Conservation (phyloP, 1,140 invertebrate species). For the Drosophila bocqueti region DNA sequence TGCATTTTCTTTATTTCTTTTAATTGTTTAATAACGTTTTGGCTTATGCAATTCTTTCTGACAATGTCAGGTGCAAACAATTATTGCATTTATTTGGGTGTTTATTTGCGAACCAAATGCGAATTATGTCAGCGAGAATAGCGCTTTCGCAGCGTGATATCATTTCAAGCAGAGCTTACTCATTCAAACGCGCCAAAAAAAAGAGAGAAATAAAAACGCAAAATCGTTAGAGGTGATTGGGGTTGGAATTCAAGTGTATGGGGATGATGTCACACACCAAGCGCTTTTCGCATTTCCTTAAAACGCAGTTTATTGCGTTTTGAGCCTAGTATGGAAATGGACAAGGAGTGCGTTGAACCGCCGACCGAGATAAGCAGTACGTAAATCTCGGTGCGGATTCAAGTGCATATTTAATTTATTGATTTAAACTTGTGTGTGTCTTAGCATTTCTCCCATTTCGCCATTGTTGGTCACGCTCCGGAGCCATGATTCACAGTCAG, state of each 20-base stretch:
- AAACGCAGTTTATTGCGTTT: slow-evolving; percentile 42
- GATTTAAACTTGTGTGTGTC: slow-evolving; percentile 44
- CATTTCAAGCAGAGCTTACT: slow-evolving; percentile 77
- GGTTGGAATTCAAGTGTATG: slow-evolving; percentile 26
- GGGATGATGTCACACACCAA: slow-evolving; percentile 45
- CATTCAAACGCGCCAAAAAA: slow-evolving; percentile 69
- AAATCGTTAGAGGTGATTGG: slow-evolving; percentile 43
- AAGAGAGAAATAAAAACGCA: slow-evolving; percentile 1
- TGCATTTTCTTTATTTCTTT: slow-evolving; percentile 19
- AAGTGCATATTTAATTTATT: slow-evolving; percentile 52
- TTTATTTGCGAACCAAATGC: slow-evolving; percentile 21
- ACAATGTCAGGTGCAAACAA: slow-evolving; percentile 76
- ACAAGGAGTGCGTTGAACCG: slow-evolving; percentile 58
- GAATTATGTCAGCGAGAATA: slow-evolving; percentile 67
- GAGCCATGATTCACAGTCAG: slow-evolving; percentile 40
- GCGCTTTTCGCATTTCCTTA: slow-evolving; percentile 18
- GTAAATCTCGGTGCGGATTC: not conserved
- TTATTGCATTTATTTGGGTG: slow-evolving; percentile 39
- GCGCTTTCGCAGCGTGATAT: slow-evolving; percentile 56
- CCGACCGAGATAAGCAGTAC: slow-evolving; percentile 7
- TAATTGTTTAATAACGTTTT: slow-evolving; percentile 53
- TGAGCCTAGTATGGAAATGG: slow-evolving; percentile 3
- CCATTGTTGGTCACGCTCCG: slow-evolving; percentile 58
- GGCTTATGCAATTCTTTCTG: slow-evolving; percentile 72
- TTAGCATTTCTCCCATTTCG: slow-evolving; percentile 31